Conservation (phyloP, 2,888 invertebrate genomes). For the Andrena trimmerana region DNA sequence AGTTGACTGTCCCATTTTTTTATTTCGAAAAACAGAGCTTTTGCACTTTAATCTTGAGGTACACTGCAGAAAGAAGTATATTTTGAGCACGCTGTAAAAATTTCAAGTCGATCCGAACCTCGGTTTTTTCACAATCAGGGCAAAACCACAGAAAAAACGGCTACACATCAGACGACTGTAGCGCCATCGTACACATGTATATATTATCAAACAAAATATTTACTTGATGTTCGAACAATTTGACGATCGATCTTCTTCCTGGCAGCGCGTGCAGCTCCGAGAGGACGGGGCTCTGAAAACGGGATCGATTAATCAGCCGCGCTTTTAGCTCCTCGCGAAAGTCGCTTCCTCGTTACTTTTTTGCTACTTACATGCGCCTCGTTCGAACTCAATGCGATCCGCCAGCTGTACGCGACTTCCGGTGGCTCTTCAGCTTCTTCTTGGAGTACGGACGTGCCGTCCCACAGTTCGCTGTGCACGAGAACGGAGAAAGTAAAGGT, state of each 20-base stretch:
- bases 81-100: too few relatives aligned
- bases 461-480: constrained; percentile 40
- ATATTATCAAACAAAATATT: too few relatives aligned
- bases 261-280: neutral
- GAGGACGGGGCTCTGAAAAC: neutral
- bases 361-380: neutral
- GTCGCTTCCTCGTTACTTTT: constrained; percentile 32
- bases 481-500: constrained; percentile 78
- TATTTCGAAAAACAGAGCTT: too few relatives aligned
- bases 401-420: constrained; percentile 61
- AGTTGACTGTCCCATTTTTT: too few relatives aligned
- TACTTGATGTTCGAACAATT: neutral
- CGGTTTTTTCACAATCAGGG: too few relatives aligned
- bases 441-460: constrained; percentile 9
- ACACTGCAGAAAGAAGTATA: too few relatives aligned
- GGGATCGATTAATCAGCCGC: constrained; percentile 29
- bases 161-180: too few relatives aligned
- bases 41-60: too few relatives aligned
- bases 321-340: constrained; percentile 32
- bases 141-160: too few relatives aligned
- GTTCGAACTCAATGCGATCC: neutral
- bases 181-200: too few relatives aligned
- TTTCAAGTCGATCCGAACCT: too few relatives aligned
- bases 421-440: constrained; percentile 33
- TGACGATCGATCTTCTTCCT: constrained; percentile 2